Conservation (phyloP, 1,140 invertebrate genomes). For the Grapholita molesta region DNA sequence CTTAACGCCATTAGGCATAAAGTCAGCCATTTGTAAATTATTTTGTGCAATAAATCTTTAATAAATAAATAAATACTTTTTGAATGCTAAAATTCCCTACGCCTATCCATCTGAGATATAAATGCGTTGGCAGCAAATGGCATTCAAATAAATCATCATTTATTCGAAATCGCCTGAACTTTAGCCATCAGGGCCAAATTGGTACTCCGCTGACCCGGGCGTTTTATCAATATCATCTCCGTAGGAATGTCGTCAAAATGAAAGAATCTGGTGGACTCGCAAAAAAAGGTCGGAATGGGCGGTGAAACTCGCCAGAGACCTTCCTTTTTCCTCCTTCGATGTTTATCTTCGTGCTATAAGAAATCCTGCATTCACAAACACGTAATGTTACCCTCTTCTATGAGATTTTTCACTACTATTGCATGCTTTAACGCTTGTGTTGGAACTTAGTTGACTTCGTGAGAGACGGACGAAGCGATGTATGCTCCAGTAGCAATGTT, state of each 20-base stretch:
- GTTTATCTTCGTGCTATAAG: slow-evolving; percentile 50
- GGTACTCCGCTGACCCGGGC: slow-evolving; percentile 11
- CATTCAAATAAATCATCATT: not conserved
- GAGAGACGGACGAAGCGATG: not conserved
- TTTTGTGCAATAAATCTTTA: too few relatives aligned
- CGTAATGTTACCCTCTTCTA: not conserved
- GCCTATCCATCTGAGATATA: too few relatives aligned
- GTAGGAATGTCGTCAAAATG: slow-evolving; percentile 43
- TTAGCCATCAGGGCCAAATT: not conserved
- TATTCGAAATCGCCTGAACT: slow-evolving; percentile 1
- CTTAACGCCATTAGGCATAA: too few relatives aligned
- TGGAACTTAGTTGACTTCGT: not conserved
- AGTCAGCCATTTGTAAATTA: too few relatives aligned
- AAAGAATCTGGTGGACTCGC: slow-evolving; percentile 50
- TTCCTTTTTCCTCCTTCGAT: slow-evolving; percentile 48
- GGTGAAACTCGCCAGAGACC: slow-evolving; percentile 49
- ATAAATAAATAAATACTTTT: too few relatives aligned
- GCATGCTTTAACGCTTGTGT: not conserved
- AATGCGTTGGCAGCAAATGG: not conserved
- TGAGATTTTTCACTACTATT: not conserved
- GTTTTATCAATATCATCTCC: slow-evolving; percentile 57
- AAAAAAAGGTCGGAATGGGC: slow-evolving; percentile 50
- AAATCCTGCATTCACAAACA: slow-evolving; percentile 22
- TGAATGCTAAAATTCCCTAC: too few relatives aligned
- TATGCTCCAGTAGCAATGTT: not conserved